Percentiles rank a stretch among this genome's conserved stretches.
Evolutionary conservation across 1,140 invertebrate species (phyloP).

Genomic region (Drosophila lowei): DNA sequence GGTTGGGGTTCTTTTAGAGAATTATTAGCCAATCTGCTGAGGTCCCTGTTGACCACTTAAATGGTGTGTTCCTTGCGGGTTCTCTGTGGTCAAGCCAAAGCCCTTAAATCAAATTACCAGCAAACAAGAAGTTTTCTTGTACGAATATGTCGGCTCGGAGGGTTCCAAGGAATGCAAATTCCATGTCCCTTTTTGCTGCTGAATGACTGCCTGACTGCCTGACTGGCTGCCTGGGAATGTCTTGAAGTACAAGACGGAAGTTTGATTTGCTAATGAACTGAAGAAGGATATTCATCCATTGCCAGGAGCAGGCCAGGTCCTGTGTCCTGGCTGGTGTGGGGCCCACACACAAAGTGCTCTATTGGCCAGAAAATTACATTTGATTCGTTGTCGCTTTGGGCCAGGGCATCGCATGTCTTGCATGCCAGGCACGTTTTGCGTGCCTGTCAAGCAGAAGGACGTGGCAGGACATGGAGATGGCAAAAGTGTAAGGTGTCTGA

Average conservation of each 20-base stretch:
- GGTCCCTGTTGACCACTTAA: slow-evolving; percentile 5
- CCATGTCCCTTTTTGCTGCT: slow-evolving; percentile 42
- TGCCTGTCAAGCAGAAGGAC: slow-evolving; percentile 36
- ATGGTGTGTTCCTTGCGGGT: background rate
- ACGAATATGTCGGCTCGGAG: slow-evolving; percentile 15
- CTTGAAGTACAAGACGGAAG: slow-evolving; percentile 64
- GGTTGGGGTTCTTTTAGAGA: slow-evolving; percentile 3
- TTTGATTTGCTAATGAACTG: slow-evolving; percentile 80
- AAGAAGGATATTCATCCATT: slow-evolving; percentile 54
- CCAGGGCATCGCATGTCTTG: slow-evolving; percentile 33
- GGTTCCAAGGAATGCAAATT: slow-evolving; percentile 65
- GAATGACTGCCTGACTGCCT: slow-evolving; percentile 45
- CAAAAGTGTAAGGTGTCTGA: slow-evolving; percentile 14
- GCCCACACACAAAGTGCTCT: slow-evolving; percentile 49
- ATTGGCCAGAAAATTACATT: slow-evolving; percentile 80
- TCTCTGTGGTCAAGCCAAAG: slow-evolving; percentile 30
- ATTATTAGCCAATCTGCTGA: background rate
- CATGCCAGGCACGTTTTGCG: slow-evolving; percentile 74
- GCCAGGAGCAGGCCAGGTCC: no score
- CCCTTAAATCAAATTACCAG: slow-evolving; percentile 72
- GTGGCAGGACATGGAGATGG: slow-evolving; percentile 49
- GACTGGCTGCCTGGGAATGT: slow-evolving; percentile 32
- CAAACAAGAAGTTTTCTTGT: slow-evolving; percentile 53
- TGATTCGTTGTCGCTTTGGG: slow-evolving; percentile 56
- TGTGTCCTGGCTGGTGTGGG: slow-evolving; percentile 1